Base-by-base conservation (phyloP, 2,888 invertebrate genomes). In the Tenthredo notha region DNA sequence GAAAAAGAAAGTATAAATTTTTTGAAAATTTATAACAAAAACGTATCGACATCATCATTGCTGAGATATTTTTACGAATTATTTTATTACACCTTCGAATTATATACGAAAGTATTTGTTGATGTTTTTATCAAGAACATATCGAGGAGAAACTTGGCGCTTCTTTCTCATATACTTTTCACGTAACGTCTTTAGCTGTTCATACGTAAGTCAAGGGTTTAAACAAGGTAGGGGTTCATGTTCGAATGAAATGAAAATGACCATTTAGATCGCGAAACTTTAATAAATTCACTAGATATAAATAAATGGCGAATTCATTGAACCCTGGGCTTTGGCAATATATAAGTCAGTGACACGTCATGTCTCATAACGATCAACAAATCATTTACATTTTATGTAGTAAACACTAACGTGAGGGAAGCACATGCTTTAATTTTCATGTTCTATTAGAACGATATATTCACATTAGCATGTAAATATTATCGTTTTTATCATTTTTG, bases 371-470 rank as follows among this genome's bases (percentile, higher is more conserved):
- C 40, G 43, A 74, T 72, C 43, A 37, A 72, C 72, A 43, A 67
- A 72, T 72, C 72, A 43, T 72, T 72, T 72, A 72, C 40, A 40
- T 74, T 74, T 43, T 21, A 74, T 43, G 43, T 74, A 74, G 72
- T 74, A 74, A 74, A 74, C 72, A 74, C 40, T 74, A 43, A 21
- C 40, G 72, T 74, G 43, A 43, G 21, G n/a, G 1, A 18, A 74
- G 72, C 72, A 74, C 72, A 74, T 74, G 72, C 21, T 21, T 74
- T 5, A 43, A 74, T 43, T 74, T 43, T 74, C 43, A 43, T 40
- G 0, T 43, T 74, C n/a, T 12, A 40, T 72, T 9, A 12, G 18
- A 43, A 9, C 0, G 18, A 9, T 21, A 40, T 40, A 18, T 21
- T 72, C 67, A 29, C 6, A 18, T 67, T 54, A 12, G 61, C 12